phyloP scores from a whole-genome alignment of 1,140 invertebrate species.

The Neodiprion virginianus region DNA sequence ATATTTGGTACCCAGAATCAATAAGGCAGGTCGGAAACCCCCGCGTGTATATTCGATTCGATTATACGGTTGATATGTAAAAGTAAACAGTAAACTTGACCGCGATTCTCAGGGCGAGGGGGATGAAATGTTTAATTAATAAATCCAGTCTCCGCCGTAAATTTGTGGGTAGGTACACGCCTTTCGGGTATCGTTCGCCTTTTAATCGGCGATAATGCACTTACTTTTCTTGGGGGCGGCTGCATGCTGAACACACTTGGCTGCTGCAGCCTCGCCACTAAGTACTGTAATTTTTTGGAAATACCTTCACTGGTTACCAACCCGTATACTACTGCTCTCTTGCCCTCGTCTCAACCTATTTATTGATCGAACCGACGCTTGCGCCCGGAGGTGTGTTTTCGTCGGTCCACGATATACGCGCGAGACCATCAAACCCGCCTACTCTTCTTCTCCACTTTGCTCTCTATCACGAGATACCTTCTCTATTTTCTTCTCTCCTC shows the following conservation, averaged over 20 bases:
- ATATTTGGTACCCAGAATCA: background rate
- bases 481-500: no score
- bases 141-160: background rate
- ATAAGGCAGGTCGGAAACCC: background rate
- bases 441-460: background rate
- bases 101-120: background rate
- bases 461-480: no score
- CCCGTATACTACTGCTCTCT: conserved; percentile 50
- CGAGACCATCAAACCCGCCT: conserved; percentile 11
- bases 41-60: background rate
- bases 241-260: conserved; percentile 67
- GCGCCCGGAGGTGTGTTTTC: conserved; percentile 31
- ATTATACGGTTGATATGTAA: background rate
- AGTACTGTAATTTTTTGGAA: conserved; percentile 23
- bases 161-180: background rate
- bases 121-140: conserved; percentile 20
- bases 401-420: background rate
- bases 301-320: conserved; percentile 41
- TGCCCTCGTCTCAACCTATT: conserved; percentile 47
- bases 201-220: conserved; percentile 24
- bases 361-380: conserved; percentile 52
- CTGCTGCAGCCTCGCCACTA: conserved; percentile 40
- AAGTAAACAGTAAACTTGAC: background rate
- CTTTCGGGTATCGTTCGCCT: background rate
- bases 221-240: conserved; percentile 79